Evolutionary conservation across 2,113 vertebrate genomes (phyloP).

Genomic region (Edolisoma coerulescens): DNA sequence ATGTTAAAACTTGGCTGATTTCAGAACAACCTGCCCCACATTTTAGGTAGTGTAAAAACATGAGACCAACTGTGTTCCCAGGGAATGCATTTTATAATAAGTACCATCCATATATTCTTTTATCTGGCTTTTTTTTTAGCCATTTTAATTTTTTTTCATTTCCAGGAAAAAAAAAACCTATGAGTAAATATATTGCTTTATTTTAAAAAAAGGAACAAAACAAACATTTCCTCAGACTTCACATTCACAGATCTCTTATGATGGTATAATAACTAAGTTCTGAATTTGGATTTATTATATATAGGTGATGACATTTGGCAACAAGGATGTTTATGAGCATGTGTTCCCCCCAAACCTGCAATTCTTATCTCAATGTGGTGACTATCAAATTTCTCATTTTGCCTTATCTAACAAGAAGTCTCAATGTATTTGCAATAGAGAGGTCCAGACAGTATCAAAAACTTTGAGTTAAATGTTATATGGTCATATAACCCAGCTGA

Average conservation of each 20-base stretch:
- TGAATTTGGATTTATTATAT: not conserved
- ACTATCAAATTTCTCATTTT: not conserved
- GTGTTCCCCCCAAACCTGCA: not conserved
- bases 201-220: not conserved
- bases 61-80: not conserved
- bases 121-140: not conserved
- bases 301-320: not conserved
- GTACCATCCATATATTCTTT: not conserved
- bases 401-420: not conserved
- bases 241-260: not conserved
- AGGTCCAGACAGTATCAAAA: not conserved
- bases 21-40: not conserved
- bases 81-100: not conserved
- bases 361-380: not conserved
- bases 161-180: not conserved
- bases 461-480: not conserved
- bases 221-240: not conserved
- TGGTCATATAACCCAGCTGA: not conserved
- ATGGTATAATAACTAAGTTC: not conserved
- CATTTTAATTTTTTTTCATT: not conserved
- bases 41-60: not conserved
- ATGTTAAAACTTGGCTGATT: not conserved
- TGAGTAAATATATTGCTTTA: not conserved
- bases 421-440: not conserved
- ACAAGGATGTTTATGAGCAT: not conserved